Percentiles rank a stretch among this genome's conserved stretches.
Evolutionary conservation across 2,113 vertebrate genomes (phyloP).

Genomic region (Psilopogon haemacephalus): DNA sequence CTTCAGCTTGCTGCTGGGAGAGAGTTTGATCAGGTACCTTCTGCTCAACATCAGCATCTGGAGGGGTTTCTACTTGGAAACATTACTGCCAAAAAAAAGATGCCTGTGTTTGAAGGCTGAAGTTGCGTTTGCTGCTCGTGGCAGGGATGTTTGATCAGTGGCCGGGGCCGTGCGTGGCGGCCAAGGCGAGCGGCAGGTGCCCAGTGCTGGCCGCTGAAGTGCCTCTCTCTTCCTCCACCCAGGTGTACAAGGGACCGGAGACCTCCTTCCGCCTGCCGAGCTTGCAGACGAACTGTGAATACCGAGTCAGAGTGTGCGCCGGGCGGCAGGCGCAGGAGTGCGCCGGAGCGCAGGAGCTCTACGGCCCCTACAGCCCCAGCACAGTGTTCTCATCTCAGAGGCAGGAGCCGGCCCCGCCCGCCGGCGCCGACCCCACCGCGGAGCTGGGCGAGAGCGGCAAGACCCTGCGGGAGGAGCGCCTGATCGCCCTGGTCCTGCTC

Average conservation of each 20-base stretch:
- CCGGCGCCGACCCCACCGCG: neutral
- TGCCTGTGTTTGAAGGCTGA: neutral
- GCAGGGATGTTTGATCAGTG: neutral
- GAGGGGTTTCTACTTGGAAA: neutral
- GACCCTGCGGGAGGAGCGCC: slow-evolving; percentile 71
- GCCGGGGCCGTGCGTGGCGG: fast-evolving
- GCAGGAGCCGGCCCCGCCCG: neutral
- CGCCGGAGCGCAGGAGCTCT: slow-evolving; percentile 70
- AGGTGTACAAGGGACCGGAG: slow-evolving; percentile 82
- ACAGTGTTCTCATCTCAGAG: slow-evolving; percentile 69
- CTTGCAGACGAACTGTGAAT: slow-evolving; percentile 72
- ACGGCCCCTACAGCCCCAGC: slow-evolving; percentile 76
- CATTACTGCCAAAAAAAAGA: neutral
- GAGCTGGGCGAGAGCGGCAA: slow-evolving; percentile 38
- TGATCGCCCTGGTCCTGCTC: slow-evolving; percentile 71
- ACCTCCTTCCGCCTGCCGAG: slow-evolving; percentile 73
- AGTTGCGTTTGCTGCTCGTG: neutral
- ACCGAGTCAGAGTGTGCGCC: slow-evolving; percentile 74
- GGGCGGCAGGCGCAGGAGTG: slow-evolving; percentile 73
- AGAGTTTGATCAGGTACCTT: slow-evolving; percentile 78
- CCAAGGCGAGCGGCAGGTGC: neutral
- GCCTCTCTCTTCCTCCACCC: neutral
- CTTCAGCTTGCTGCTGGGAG: slow-evolving; percentile 79
- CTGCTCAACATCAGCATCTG: neutral
- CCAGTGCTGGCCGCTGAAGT: fast-evolving